A percentile compares a stretch with the other conserved stretches of the same genome.
Conservation (phyloP, 2,113 vertebrate species). For the Pelvicachromis taeniatus region DNA sequence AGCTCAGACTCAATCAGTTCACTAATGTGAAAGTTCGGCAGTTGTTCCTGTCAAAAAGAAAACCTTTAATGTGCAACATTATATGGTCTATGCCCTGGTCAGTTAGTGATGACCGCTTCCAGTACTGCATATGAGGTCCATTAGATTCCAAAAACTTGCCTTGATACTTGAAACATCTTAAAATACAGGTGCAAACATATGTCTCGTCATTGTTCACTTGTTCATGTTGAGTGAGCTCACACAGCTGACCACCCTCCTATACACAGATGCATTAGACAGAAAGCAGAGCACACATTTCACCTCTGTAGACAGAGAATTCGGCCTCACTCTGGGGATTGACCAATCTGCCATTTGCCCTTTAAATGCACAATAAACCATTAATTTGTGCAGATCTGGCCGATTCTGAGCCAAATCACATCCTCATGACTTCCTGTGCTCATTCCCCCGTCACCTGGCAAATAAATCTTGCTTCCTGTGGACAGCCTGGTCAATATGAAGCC, state of each 20-base stretch:
- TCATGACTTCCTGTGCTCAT: constrained; percentile 5
- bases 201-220: neutral
- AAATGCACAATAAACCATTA: neutral
- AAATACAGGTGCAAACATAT: neutral
- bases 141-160: neutral
- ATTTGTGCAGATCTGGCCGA: neutral
- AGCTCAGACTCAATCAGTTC: constrained; percentile 1
- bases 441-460: constrained; percentile 33
- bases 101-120: neutral
- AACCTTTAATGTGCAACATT: neutral
- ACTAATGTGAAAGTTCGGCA: neutral
- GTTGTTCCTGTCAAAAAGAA: neutral
- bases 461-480: constrained; percentile 50
- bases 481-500: constrained; percentile 55
- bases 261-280: neutral
- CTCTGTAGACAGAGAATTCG: neutral
- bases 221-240: neutral
- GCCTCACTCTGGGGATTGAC: neutral
- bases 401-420: constrained; percentile 13
- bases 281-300: neutral
- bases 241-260: neutral
- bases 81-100: neutral
- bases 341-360: neutral
- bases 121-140: neutral
- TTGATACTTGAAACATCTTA: neutral